Conservation (phyloP, 2,797 vertebrate species). For the Acrocephalus scirpaceus region DNA sequence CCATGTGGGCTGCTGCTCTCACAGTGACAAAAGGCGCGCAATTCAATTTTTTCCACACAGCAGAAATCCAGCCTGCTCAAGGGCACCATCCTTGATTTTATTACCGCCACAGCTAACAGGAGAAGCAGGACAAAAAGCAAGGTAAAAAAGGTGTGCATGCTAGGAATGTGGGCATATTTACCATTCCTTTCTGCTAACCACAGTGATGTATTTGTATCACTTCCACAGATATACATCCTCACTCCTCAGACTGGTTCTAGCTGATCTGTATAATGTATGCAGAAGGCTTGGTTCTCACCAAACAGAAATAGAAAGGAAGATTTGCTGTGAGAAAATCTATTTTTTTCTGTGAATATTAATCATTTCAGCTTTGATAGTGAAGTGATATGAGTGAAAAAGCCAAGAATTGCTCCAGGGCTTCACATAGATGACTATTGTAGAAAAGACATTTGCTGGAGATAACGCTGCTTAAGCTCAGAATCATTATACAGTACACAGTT, state of each 20-base stretch:
- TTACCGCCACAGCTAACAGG: background rate
- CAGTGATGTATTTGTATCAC: background rate
- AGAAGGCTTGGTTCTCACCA: conserved; percentile 45
- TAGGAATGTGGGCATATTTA: background rate
- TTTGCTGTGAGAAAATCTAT: conserved; percentile 40
- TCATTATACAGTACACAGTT: conserved; percentile 49
- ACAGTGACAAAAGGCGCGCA: background rate
- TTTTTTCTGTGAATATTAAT: conserved; percentile 70
- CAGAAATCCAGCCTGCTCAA: background rate
- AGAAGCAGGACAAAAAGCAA: background rate
- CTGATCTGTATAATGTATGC: conserved; percentile 47
- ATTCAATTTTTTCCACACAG: background rate
- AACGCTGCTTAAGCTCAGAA: conserved; percentile 54
- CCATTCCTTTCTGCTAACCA: background rate
- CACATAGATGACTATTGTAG: conserved; percentile 58
- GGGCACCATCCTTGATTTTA: background rate
- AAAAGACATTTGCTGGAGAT: conserved; percentile 64
- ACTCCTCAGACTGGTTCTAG: conserved; percentile 23
- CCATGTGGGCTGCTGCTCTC: background rate
- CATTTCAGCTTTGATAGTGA: conserved; percentile 60
- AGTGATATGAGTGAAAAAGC: conserved; percentile 57
- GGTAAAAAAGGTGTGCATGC: background rate
- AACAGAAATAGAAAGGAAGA: conserved; percentile 53
- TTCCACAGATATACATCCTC: background rate
- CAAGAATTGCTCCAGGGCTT: conserved; percentile 60